Percentiles rank a stretch among this genome's conserved stretches.
Conservation (phyloP, 2,113 vertebrate genomes). For the Ceuthmochares aereus region DNA sequence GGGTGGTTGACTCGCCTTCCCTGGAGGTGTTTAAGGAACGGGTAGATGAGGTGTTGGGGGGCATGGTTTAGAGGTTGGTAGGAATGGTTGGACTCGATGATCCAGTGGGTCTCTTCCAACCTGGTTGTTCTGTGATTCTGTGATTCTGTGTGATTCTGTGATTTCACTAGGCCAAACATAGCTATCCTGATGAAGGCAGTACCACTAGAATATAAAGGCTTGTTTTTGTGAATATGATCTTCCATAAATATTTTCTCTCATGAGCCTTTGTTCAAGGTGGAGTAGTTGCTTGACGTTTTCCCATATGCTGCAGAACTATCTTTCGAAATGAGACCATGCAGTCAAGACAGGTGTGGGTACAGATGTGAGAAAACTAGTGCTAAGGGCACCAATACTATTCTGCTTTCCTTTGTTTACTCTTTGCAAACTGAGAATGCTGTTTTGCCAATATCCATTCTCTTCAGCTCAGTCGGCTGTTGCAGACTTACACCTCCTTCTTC, state of each 20-base stretch:
- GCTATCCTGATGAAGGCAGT: not conserved
- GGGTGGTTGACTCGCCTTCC: no score
- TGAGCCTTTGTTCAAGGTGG: accelerated
- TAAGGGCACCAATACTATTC: not conserved
- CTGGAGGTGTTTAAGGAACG: no score
- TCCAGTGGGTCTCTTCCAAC: no score
- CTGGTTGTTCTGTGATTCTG: no score
- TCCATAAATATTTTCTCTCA: not conserved
- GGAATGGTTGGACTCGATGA: no score
- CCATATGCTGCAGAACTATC: not conserved
- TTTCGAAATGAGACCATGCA: not conserved
- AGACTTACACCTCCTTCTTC: not conserved
- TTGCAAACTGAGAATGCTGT: not conserved
- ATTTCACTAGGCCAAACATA: not conserved
- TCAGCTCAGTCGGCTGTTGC: not conserved
- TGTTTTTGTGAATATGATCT: not conserved
- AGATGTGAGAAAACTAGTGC: not conserved
- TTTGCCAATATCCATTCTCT: not conserved
- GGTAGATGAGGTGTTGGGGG: no score
- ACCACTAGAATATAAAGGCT: not conserved
- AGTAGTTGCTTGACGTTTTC: not conserved
- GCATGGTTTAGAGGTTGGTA: no score
- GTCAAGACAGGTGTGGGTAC: not conserved
- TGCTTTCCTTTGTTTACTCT: not conserved
- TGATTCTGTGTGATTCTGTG: no score